phyloP scores from a whole-genome alignment of 2,888 invertebrate species.

The Trissolcus japonicus region DNA sequence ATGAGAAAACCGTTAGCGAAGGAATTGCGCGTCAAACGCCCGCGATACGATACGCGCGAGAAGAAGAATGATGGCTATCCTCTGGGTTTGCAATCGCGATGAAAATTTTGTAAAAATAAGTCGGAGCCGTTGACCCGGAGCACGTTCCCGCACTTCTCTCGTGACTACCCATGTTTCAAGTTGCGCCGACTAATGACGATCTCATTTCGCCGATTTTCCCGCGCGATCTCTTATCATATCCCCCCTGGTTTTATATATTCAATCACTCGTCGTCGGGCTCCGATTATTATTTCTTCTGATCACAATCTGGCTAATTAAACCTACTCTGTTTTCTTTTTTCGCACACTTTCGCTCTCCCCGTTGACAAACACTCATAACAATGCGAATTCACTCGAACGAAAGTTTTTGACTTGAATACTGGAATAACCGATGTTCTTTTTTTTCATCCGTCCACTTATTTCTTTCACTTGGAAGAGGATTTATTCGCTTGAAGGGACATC shows the following conservation, averaged over 20 bases:
- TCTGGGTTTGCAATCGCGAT: constrained; percentile 35
- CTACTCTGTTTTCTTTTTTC: constrained; percentile 1
- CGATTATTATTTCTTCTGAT: constrained; percentile 24
- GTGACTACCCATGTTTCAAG: constrained; percentile 17
- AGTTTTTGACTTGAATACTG: no score
- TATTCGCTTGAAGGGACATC: background rate
- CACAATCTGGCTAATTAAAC: constrained; percentile 5
- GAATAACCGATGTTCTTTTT: no score
- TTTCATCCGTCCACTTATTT: no score
- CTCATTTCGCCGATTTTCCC: constrained; percentile 46
- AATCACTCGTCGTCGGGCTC: background rate
- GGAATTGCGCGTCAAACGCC: constrained; percentile 47
- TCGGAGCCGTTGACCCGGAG: constrained; percentile 25
- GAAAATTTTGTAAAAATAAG: constrained; percentile 39
- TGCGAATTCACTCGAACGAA: no score
- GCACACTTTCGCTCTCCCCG: constrained; percentile 10
- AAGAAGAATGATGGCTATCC: constrained; percentile 43
- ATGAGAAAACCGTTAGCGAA: constrained; percentile 37
- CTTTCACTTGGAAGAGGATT: no score
- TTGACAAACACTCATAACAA: background rate
- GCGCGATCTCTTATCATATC: constrained; percentile 40
- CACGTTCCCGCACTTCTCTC: constrained; percentile 30
- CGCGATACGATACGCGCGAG: constrained; percentile 50
- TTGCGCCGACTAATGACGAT: constrained; percentile 31
- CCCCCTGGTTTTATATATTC: constrained; percentile 10